Percentiles rank a stretch among this genome's conserved stretches.
These are phyloP conservation scores for Spilosoma lubricipeda DNA, from an alignment of 2,888 invertebrate species.

Conservation along the genomic window DNA sequence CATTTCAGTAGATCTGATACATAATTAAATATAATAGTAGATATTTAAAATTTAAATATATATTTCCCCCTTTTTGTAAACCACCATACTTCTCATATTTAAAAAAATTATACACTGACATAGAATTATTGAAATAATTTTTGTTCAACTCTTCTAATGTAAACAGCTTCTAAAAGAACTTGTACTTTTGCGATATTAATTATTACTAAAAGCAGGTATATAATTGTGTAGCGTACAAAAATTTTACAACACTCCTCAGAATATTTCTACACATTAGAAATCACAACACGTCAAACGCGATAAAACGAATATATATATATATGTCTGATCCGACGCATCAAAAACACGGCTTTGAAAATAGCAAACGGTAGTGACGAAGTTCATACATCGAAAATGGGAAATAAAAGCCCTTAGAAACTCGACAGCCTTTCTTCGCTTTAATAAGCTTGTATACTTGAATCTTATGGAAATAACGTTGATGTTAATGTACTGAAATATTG, in stretches of 20 bases:
- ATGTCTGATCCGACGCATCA: too few relatives aligned
- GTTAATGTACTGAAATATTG: too few relatives aligned
- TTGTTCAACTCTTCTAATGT: background rate
- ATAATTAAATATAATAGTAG: background rate
- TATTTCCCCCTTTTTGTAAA: background rate
- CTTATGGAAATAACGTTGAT: too few relatives aligned
- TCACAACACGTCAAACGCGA: background rate
- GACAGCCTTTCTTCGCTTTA: too few relatives aligned
- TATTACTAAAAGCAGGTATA: constrained; percentile 10
- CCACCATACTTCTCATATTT: background rate
- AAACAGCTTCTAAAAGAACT: constrained; percentile 12
- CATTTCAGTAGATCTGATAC: background rate
- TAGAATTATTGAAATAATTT: background rate
- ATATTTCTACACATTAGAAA: background rate
- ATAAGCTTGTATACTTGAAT: too few relatives aligned
- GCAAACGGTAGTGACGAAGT: too few relatives aligned
- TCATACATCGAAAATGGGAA: too few relatives aligned
- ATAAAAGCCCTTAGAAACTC: too few relatives aligned
- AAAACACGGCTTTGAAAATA: too few relatives aligned
- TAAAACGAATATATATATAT: background rate
- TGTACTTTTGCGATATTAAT: constrained; percentile 7
- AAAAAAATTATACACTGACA: background rate
- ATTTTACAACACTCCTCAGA: background rate
- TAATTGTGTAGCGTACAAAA: background rate
- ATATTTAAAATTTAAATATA: background rate